Evolutionary conservation across 1,140 invertebrate genomes (phyloP), one percentile per base, ranked within the genome.

Genomic region (Halyomorpha halys): DNA sequence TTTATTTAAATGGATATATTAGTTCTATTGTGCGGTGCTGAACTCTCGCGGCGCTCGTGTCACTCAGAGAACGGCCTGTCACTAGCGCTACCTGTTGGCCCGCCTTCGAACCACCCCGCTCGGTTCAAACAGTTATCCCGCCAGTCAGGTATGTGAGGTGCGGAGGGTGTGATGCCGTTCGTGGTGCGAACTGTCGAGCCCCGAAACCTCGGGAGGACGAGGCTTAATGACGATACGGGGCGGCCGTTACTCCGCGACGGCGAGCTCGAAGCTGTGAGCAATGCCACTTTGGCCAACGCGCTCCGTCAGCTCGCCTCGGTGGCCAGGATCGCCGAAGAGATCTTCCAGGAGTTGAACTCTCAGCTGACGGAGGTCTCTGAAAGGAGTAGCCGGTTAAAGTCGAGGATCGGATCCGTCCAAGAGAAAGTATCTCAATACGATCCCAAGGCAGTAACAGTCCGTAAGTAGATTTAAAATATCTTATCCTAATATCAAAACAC

Each of bases 401-500:
- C 73, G 18, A 83, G 83, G 68, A 82, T 90, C 64, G 73, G 74
- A 30, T 74, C 74, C 27, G 77, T 90, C 60, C 80, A 83, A 69
- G 78, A 80, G 63, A 76, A 79, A 67, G 82, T 87, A 49, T 53
- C 67, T 61, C 73, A 72, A 56, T 84, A 82, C 75, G 86, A 90
- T 75, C 86, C 87, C 56, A 89, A 87, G 77, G 82, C 82, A 74
- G 86, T 89, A 69, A 79, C 85, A 82, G 87, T 90, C 78, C 87
- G 88, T 90, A 82, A 90, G 88, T 90, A 77, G 27, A 21, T 65
- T 53, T 9, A 9, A 9, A 53, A 53, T 25, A n/a, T 25, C 13
- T 16, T 39, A 13, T 39, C 1, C 11, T 1, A 39, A 11, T 39
- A 39, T 39, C 6, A 39, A 39, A 39, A 39, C 1, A 39, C 34